phyloP scores from a whole-genome alignment of 30 jellyfish, hydroid and myxozoan species.

The Mastigias papua region DNA sequence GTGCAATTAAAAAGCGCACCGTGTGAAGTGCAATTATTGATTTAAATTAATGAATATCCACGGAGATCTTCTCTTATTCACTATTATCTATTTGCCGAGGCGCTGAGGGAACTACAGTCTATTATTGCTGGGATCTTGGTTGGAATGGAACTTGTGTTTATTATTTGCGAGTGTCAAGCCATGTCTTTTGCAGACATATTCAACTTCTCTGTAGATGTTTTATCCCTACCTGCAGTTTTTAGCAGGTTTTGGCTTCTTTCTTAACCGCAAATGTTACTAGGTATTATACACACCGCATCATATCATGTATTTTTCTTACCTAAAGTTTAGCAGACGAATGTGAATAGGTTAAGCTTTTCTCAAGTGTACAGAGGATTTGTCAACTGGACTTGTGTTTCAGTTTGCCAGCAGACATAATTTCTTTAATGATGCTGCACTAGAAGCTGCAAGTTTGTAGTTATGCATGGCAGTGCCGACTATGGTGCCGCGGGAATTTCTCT shows the following conservation, averaged over 20 bases:
- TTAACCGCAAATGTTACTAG: background rate
- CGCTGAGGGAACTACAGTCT: too few relatives aligned
- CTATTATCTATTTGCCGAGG: too few relatives aligned
- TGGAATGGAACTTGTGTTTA: background rate
- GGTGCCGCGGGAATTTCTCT: slow-evolving; percentile 26
- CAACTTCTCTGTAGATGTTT: background rate
- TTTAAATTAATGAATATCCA: too few relatives aligned
- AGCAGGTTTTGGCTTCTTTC: background rate
- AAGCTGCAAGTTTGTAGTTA: background rate
- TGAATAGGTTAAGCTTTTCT: background rate
- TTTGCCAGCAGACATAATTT: too few relatives aligned
- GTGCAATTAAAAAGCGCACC: too few relatives aligned
- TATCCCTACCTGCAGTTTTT: background rate
- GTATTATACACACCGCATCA: background rate
- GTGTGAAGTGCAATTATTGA: too few relatives aligned
- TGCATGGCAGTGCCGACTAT: slow-evolving; percentile 4
- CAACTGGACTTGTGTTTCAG: background rate
- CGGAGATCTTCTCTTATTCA: too few relatives aligned
- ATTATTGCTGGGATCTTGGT: too few relatives aligned
- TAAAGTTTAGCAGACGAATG: background rate
- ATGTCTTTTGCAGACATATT: background rate
- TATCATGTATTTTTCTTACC: background rate
- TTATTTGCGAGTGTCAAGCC: background rate
- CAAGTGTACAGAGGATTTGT: background rate
- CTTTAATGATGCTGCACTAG: too few relatives aligned